Percentiles rank a stretch among this genome's conserved stretches.
Evolutionary conservation across 92 coral and sea anemone genomes (phyloP).

Genomic region (Siderastrea siderea): DNA sequence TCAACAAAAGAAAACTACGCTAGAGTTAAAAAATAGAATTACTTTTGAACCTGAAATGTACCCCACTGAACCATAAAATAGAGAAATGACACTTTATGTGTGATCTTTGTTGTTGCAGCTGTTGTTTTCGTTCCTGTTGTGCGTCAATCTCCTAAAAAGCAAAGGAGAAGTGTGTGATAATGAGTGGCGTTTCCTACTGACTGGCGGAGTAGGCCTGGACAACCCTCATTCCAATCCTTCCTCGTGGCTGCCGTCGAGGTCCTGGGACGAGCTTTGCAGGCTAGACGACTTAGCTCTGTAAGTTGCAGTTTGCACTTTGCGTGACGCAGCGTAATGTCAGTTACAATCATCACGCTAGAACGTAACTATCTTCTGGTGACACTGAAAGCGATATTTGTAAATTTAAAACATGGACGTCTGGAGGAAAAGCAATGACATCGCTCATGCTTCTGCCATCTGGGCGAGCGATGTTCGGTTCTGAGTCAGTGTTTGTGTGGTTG

Average conservation of each 20-base stretch:
- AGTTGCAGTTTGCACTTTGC: conserved; percentile 11
- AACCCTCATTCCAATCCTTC: conserved; percentile 97
- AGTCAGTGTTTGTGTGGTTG: too few relatives aligned
- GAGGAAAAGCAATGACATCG: too few relatives aligned
- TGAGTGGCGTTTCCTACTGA: conserved; percentile 94
- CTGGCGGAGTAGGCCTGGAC: conserved; percentile 99
- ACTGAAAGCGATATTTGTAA: too few relatives aligned
- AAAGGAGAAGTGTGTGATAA: conserved; percentile 94
- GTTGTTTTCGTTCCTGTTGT: conserved; percentile 93
- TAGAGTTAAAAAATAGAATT: too few relatives aligned
- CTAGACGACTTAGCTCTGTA: conserved; percentile 90
- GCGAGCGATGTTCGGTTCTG: too few relatives aligned
- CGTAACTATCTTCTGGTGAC: background rate
- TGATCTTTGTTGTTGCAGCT: conserved; percentile 61
- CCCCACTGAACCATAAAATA: too few relatives aligned
- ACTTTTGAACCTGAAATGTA: too few relatives aligned
- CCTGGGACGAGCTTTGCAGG: conserved; percentile 99
- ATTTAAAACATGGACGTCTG: background rate
- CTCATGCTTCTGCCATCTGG: too few relatives aligned
- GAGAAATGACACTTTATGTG: too few relatives aligned
- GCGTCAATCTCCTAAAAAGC: conserved; percentile 92
- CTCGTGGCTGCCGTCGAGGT: conserved; percentile 90
- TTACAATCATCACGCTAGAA: background rate
- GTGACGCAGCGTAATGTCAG: too few relatives aligned
- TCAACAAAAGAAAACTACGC: too few relatives aligned